Evolutionary conservation across 1,140 invertebrate genomes (phyloP), one percentile per base, ranked within the genome.

Genomic region (Leptopilina boulardi): DNA sequence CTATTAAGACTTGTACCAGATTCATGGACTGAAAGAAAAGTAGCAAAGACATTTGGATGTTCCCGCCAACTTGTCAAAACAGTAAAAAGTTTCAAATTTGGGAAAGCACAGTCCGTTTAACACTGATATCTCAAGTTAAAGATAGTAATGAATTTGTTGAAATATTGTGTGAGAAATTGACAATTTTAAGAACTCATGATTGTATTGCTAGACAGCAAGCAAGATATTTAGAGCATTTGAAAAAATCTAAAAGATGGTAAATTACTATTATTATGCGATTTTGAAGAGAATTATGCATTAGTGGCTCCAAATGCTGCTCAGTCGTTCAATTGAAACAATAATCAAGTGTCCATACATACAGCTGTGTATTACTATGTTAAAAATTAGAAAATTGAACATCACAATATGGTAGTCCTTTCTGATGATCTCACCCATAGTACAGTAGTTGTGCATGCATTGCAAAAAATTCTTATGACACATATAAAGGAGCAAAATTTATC

Each of bases 21-120:
- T 18, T 51, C 15, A 51, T 51, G n/a, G 15, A 18, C 0, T 4
- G 47, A 51, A 51, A 51, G 47, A 10, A 66, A 23, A 34, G 59
- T 66, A 66, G 26, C 59, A 66, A 66, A 66, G 21, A 66, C 5
- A 26, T 51, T 38, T 38, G 5, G 34, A 38, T 38, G 34, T 38
- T 38, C 34, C 0, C 34, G 34, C 3, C 34, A 51, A 51, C 13
- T 51, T 5, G 47, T 51, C 15, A 51, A 51, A 51, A 8, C 9
- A 42, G 41, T 13, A 42, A 42, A 13, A 77, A 56, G 19, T 84
- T 83, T 70, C 77, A 83, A 75, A 76, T 80, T 38, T 85, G 85
- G 82, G 47, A 78, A 47, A 34, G 51, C 44, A 79, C 75, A 56
- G 79, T 84, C 47, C 80, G 83, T 42, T 79, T 77, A 78, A 84